Evolutionary conservation across 2,797 vertebrate genomes (phyloP), one percentile per base, ranked within the genome.

Genomic region (Leuciscus waleckii): DNA sequence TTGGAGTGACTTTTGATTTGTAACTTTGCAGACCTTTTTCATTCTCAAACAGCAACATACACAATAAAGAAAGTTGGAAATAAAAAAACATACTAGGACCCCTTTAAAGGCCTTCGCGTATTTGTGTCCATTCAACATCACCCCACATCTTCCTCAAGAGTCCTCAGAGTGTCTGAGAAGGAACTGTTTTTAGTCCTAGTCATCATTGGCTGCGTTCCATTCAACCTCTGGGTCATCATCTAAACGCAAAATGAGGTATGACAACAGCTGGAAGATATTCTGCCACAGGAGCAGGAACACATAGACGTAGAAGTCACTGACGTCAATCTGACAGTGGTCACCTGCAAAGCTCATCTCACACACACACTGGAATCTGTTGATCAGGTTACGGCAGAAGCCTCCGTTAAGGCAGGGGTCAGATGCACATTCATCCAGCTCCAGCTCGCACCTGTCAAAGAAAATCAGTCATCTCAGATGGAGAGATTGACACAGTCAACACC

Each of bases 221-320:
- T 98, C 97, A 0, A 99, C 92, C 67, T 96, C 97, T 1, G 97
- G 97, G 51, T 96, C 96, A 1, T 98, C 96, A 7, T 97, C 97
- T 84, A 98, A 93, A 85, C 92, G 97, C 16, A 99, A 93, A 86
- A 98, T 84, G 1, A 98, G 95, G 90, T 97, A 98, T 85, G 98
- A 97, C 75, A 97, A 93, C 16, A 98, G 93, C 93, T 98, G 98
- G 91, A 98, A 97, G 91, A 98, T 94, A 89, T 98, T 97, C 94
- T 99, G 98, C 97, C 97, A 98, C 89, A 98, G 89, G 23, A 97
- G 91, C 92, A 98, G 86, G 85, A 97, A 98, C 76, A 98, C 89
- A 87, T 95, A 97, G 88, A 97, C 91, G 92, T 97, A 97, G 91
- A 99, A 95, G 93, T 97, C 96, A 85, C 96, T 97, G 93, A 97